A percentile compares a stretch with the other conserved stretches of the same genome.
Conservation (phyloP, 2,888 invertebrate genomes). For the Sinhomidia bicolor region DNA sequence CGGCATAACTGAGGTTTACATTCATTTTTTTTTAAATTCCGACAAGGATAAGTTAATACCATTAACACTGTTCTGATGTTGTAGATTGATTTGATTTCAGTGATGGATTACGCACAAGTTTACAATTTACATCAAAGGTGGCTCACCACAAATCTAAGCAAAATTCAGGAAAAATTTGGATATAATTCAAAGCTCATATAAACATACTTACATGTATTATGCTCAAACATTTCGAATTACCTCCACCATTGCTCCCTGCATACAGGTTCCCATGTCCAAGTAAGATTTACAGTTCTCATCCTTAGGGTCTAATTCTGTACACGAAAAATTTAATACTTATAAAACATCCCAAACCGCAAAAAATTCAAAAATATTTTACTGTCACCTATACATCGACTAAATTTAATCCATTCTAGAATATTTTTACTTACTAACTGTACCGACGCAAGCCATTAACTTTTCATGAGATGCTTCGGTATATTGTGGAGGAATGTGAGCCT, state of each 20-base stretch:
- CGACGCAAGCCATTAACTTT: conserved; percentile 55
- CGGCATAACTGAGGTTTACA: no score
- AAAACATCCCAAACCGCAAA: no score
- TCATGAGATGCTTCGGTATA: conserved; percentile 59
- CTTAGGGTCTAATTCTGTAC: conserved; percentile 64
- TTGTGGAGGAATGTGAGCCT: conserved; percentile 61
- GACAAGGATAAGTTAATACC: no score
- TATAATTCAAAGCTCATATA: background rate
- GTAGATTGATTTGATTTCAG: no score
- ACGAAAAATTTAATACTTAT: no score
- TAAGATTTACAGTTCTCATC: conserved; percentile 74
- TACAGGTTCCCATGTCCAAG: conserved; percentile 71
- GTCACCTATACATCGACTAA: no score
- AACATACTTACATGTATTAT: background rate
- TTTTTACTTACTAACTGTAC: conserved; percentile 55
- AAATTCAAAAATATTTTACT: background rate
- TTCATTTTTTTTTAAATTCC: no score
- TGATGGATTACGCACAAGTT: background rate
- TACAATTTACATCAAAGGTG: conserved; percentile 38
- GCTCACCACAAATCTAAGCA: conserved; percentile 45
- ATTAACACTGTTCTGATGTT: no score
- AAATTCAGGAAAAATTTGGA: background rate
- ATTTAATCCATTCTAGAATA: no score
- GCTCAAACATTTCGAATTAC: conserved; percentile 22
- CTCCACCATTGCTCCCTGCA: conserved; percentile 70